These are phyloP conservation scores for Schizopygopsis pylzovi DNA, from an alignment of 2,797 vertebrate genomes.

Conservation along the genomic window DNA sequence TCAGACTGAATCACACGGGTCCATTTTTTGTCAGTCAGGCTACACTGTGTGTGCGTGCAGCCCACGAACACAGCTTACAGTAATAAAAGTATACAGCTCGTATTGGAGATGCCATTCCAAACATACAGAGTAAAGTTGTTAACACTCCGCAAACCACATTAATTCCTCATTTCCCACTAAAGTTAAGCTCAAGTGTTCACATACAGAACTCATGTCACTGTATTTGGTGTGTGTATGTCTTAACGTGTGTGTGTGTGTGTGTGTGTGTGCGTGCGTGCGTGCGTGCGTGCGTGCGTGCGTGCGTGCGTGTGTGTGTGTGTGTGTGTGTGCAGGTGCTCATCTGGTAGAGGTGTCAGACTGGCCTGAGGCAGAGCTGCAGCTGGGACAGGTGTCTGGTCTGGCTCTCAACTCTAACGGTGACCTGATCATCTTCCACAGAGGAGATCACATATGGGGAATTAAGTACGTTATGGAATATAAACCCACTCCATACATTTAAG, in stretches of 20 bases:
- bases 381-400: conserved; percentile 94
- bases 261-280: too few species aligned
- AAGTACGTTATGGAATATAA: conserved; percentile 79
- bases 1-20: too few species aligned
- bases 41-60: too few species aligned
- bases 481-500: not conserved
- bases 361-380: conserved; percentile 84
- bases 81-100: too few species aligned
- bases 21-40: not conserved
- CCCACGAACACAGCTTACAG: not conserved
- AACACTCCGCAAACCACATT: conserved; percentile 1
- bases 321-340: conserved; percentile 70
- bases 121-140: not conserved
- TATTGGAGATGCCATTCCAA: not conserved
- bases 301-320: conserved; percentile 10
- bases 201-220: not conserved
- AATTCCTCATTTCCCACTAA: conserved; percentile 22
- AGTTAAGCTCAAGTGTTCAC: conserved; percentile 9
- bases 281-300: too few species aligned
- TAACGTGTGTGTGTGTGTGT: not conserved
- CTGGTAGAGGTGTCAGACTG: conserved; percentile 85
- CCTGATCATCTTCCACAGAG: conserved; percentile 94
- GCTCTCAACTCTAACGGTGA: conserved; percentile 88
- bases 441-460: conserved; percentile 88
- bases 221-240: not conserved